Evolutionary conservation across 2,113 vertebrate species (phyloP).

Genomic region (Limanda limanda): DNA sequence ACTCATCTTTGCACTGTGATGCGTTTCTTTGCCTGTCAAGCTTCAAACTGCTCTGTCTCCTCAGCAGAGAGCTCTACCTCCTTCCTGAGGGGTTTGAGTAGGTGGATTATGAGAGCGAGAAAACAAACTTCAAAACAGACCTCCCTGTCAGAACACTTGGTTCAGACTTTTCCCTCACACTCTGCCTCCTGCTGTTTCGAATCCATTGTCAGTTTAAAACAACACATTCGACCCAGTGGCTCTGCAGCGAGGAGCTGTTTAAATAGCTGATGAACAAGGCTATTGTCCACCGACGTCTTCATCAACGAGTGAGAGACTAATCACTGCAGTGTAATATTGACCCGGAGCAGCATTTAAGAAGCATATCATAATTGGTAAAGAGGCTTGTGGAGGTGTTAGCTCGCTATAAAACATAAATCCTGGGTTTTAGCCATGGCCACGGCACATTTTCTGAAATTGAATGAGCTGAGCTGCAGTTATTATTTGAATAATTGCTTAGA

Average conservation of each 20-base stretch:
- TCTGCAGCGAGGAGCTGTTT: constrained; percentile 18
- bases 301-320: constrained; percentile 11
- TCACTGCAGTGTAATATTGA: constrained; percentile 8
- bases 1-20: constrained; percentile 9
- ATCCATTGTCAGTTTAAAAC: constrained; percentile 41
- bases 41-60: constrained; percentile 61
- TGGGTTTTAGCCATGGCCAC: not conserved
- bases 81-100: constrained; percentile 61
- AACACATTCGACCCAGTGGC: not conserved
- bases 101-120: constrained; percentile 68
- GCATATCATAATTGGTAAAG: constrained; percentile 12
- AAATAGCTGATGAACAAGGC: constrained; percentile 34
- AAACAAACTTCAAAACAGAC: constrained; percentile 77
- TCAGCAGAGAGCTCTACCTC: constrained; percentile 27
- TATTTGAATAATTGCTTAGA: not conserved
- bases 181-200: constrained; percentile 46
- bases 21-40: constrained; percentile 42
- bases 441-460: not conserved
- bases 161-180: constrained; percentile 32
- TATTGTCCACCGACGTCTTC: constrained; percentile 9
- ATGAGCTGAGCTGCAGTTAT: not conserved
- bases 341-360: constrained; percentile 8
- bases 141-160: constrained; percentile 45
- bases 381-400: not conserved
- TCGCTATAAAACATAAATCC: not conserved